Base-by-base conservation (phyloP, 2,113 vertebrate genomes). In the Columba livia region DNA sequence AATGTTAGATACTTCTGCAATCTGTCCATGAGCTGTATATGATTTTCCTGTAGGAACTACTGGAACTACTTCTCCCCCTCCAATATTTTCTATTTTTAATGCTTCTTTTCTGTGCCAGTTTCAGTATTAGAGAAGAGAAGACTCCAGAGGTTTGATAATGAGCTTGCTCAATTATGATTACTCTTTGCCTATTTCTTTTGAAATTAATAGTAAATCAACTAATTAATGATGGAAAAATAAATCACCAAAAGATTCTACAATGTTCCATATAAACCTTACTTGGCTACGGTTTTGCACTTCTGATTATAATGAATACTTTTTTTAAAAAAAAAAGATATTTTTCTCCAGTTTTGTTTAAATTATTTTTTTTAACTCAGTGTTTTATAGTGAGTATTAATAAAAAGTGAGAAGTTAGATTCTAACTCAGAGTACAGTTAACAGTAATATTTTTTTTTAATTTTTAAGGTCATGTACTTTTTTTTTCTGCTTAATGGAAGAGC, bases 391-490 rank as follows among this genome's bases (percentile, higher is more conserved):
- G 54, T 64, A 10, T 58, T 79, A 56, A 54, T 31, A 47, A 72
- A 67, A 85, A 70, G 24, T 31, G 12, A 75, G 15, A 65, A 50
- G 6, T 53, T 75, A 65, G 16, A 36, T 3, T 56, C 40, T 72
- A 65, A 11, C 5, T 31, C 28, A 57, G 6, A 57, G 6, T 62
- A 70, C 10, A 60, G n/a, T 58, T 60, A 61, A 18, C 26, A 51
- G 28, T 78, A 56, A 6, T 6, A 26, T 48, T 44, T 66, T 66
- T 44, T 66, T 1, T 28, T 81, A 54, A 48, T 34, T 2, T 11
- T 58, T 72, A 8, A 44, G 28, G 40, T 56, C 9, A 15, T 32
- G 23, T 38, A 32, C 4, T 0, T 4, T 11, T 0, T 4, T 11
- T 57, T 62, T 73, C 69, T 78, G 8, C 54, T 85, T 88, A 67